Evolutionary conservation across 23 tunicate genomes (phyloP).

Genomic region (Clavelina lepadiformis): DNA sequence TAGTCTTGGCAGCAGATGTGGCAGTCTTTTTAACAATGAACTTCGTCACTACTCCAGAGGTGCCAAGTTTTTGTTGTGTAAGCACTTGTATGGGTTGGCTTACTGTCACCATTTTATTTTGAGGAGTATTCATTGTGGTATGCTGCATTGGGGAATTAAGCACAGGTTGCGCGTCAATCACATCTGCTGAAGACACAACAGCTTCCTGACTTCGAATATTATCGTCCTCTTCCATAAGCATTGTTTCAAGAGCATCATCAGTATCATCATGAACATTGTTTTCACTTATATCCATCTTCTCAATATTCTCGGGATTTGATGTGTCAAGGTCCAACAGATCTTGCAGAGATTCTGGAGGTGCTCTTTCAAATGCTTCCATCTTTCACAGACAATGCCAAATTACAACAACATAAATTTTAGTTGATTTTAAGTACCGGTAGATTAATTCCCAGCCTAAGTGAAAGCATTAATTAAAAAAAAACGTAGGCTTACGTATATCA

Average conservation of each 20-base stretch:
- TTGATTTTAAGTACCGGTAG: too few species aligned
- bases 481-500: too few species aligned
- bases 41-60: constrained; percentile 1
- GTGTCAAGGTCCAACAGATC: constrained; percentile 8
- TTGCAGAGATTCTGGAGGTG: neutral
- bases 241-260: constrained; percentile 61
- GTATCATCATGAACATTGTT: constrained; percentile 26
- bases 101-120: constrained; percentile 13
- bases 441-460: neutral
- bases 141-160: neutral
- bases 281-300: too few species aligned
- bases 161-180: neutral
- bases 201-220: neutral
- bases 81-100: constrained; percentile 38
- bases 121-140: too few species aligned
- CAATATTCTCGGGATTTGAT: neutral
- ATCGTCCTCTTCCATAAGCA: constrained; percentile 33
- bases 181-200: neutral
- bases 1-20: neutral
- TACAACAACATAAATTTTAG: neutral
- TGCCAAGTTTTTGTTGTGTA: constrained; percentile 17
- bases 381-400: neutral
- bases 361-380: constrained; percentile 23
- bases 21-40: constrained; percentile 25
- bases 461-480: too few species aligned